These are phyloP conservation scores for Centrocercus urophasianus DNA, from an alignment of 2,113 vertebrate genomes.

Conservation along the genomic window DNA sequence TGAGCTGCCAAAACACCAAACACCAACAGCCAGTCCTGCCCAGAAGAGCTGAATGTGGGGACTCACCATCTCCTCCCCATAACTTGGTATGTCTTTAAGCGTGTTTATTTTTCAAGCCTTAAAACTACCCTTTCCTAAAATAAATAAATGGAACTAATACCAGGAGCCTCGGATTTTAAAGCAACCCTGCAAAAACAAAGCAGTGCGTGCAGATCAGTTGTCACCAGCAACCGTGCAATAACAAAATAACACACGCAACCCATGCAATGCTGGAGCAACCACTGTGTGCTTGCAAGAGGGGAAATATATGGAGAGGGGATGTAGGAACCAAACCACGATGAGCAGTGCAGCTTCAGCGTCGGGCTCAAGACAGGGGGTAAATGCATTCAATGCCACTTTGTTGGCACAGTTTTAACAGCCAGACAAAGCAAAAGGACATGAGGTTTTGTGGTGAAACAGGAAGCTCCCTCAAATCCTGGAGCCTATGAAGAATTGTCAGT, in stretches of 20 bases:
- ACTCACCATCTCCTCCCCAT: not conserved
- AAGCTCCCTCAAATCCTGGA: conserved; percentile 41
- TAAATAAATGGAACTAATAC: conserved; percentile 50
- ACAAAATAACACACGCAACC: conserved; percentile 37
- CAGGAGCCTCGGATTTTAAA: not conserved
- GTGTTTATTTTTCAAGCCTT: conserved; percentile 32
- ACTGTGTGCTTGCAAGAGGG: not conserved
- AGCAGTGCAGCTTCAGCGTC: not conserved
- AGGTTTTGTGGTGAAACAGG: conserved; percentile 46
- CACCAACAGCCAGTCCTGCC: not conserved
- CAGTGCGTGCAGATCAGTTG: conserved; percentile 33
- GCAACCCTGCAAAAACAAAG: conserved; percentile 17
- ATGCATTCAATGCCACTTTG: not conserved
- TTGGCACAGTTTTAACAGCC: not conserved
- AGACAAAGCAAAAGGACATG: conserved; percentile 49
- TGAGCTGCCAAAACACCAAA: not conserved
- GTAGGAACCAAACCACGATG: not conserved
- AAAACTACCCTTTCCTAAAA: conserved; percentile 52
- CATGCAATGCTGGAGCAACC: not conserved
- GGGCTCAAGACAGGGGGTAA: not conserved
- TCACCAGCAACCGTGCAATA: conserved; percentile 48
- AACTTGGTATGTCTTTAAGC: conserved; percentile 22
- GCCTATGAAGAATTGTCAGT: conserved; percentile 68
- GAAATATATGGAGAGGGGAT: conserved; percentile 15
- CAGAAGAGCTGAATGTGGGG: not conserved